These are phyloP conservation scores for Drosophila bocqueti DNA, from an alignment of 1,140 invertebrate species.

Conservation along the genomic window DNA sequence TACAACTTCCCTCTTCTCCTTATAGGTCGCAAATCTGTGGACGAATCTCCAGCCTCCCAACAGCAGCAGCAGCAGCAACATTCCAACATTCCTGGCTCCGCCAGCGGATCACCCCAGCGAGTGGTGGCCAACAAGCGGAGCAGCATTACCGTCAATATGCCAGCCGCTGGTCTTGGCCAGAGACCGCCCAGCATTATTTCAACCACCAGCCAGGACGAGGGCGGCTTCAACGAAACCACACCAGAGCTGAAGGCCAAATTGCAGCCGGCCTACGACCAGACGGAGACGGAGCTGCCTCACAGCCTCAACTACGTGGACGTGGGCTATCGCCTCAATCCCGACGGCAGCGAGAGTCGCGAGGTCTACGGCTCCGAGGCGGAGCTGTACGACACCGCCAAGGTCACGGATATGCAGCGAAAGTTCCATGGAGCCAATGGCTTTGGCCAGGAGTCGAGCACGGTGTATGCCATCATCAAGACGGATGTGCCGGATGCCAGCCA, in stretches of 20 bases:
- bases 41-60: conserved; percentile 46
- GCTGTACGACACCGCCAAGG: conserved; percentile 76
- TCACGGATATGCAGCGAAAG: conserved; percentile 76
- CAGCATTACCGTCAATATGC: conserved; percentile 86
- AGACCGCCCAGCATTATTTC: conserved; percentile 86
- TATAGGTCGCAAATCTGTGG: conserved; percentile 72
- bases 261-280: conserved; percentile 82
- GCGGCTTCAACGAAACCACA: conserved; percentile 88
- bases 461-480: conserved; percentile 83
- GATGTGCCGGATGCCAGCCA: conserved; percentile 54
- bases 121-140: conserved; percentile 78
- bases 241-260: conserved; percentile 88
- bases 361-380: conserved; percentile 78
- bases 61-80: conserved; percentile 58
- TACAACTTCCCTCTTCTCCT: not conserved
- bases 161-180: conserved; percentile 87
- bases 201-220: conserved; percentile 87
- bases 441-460: conserved; percentile 73
- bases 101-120: conserved; percentile 64
- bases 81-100: conserved; percentile 42
- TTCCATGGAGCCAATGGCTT: conserved; percentile 82
- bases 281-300: conserved; percentile 47
- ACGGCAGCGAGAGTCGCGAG: conserved; percentile 81
- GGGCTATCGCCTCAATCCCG: conserved; percentile 84
- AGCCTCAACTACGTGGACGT: conserved; percentile 83